Evolutionary conservation across 2,797 vertebrate genomes (phyloP).

Genomic region (Brachyrhaphis roseni): DNA sequence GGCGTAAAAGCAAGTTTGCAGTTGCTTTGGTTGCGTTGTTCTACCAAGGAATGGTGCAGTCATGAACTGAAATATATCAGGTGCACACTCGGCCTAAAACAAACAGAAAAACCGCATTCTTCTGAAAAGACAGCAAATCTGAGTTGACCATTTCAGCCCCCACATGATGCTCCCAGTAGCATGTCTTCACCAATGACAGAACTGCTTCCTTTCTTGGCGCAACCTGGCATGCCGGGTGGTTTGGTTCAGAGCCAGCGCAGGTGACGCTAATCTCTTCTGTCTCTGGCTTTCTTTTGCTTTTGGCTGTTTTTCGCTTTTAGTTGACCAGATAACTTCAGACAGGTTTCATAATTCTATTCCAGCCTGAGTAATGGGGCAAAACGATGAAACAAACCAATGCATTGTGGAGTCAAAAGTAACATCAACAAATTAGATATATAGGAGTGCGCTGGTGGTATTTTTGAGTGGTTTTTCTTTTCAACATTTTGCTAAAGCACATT

Average conservation of each 20-base stretch:
- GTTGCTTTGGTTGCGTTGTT: constrained; percentile 15
- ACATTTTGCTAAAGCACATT: background rate
- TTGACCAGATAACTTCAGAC: constrained; percentile 63
- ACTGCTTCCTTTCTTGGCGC: constrained; percentile 55
- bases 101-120: background rate
- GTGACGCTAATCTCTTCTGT: constrained; percentile 75
- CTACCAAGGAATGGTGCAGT: constrained; percentile 14
- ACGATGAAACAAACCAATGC: constrained; percentile 17
- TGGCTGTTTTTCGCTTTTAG: constrained; percentile 60
- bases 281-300: constrained; percentile 70
- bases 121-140: constrained; percentile 40
- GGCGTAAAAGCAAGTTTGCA: background rate
- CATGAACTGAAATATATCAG: background rate
- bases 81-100: background rate
- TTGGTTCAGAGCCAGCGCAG: constrained; percentile 70
- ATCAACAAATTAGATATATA: background rate
- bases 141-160: constrained; percentile 55
- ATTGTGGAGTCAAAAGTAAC: background rate
- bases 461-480: background rate
- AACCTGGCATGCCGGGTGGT: constrained; percentile 63
- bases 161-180: constrained; percentile 43
- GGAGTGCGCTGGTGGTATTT: background rate
- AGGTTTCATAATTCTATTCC: constrained; percentile 65
- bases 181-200: constrained; percentile 31
- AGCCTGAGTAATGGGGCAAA: constrained; percentile 32